A percentile compares a stretch with the other conserved stretches of the same genome.
Conservation (phyloP, 2,113 vertebrate species). For the Phocoena sinus region DNA sequence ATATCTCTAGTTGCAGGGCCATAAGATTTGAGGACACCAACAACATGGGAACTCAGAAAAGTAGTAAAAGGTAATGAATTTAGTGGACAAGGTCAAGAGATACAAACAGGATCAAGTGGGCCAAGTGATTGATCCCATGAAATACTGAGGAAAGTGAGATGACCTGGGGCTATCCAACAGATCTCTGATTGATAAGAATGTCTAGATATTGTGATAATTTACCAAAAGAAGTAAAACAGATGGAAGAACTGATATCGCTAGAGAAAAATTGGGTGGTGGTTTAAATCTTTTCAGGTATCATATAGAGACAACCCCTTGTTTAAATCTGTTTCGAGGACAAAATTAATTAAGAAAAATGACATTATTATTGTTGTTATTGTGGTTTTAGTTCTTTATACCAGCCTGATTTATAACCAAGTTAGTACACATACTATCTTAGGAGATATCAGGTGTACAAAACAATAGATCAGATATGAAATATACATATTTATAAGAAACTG, state of each 20-base stretch:
- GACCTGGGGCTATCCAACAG: not conserved
- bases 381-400: not conserved
- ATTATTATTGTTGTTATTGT: not conserved
- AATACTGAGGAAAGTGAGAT: not conserved
- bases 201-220: not conserved
- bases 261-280: not conserved
- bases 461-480: not conserved
- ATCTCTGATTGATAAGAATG: not conserved
- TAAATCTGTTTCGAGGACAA: not conserved
- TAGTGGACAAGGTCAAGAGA: not conserved
- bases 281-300: not conserved
- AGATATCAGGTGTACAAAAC: not conserved
- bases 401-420: not conserved
- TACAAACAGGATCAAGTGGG: not conserved
- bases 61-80: not conserved
- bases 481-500: not conserved
- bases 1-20: not conserved
- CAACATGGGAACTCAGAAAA: not conserved
- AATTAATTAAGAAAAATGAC: not conserved
- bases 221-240: not conserved
- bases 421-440: not conserved
- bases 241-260: not conserved
- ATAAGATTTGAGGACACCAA: not conserved
- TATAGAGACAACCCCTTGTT: fast-evolving
- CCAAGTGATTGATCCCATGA: not conserved